phyloP scores from a whole-genome alignment of 2,888 invertebrate species.

The Blomia tropicalis region DNA sequence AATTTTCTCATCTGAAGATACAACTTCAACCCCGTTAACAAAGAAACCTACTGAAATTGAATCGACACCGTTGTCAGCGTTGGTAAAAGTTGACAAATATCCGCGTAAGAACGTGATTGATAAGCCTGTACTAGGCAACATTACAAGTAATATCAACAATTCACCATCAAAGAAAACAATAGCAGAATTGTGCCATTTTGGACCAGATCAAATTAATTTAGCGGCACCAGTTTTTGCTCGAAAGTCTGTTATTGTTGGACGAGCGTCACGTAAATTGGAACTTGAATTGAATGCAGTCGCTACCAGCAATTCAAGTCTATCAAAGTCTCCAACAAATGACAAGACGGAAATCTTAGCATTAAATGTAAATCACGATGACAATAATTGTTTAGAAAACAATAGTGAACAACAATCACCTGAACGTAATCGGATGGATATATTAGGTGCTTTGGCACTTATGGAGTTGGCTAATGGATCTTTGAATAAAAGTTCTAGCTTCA shows the following conservation, averaged over 20 bases:
- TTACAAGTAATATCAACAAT: background rate
- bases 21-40: background rate
- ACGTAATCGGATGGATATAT: slow-evolving; percentile 34
- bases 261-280: slow-evolving; percentile 16
- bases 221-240: background rate
- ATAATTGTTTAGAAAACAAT: background rate
- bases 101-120: background rate
- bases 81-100: slow-evolving; percentile 12
- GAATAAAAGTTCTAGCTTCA: background rate
- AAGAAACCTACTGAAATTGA: background rate
- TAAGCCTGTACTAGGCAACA: background rate
- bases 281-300: slow-evolving; percentile 13
- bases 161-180: background rate
- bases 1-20: slow-evolving; percentile 25
- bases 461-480: slow-evolving; percentile 38
- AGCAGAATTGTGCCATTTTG: background rate
- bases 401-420: slow-evolving; percentile 37
- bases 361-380: background rate
- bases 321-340: background rate
- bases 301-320: background rate
- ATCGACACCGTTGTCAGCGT: background rate
- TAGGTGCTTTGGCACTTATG: slow-evolving; percentile 47
- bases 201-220: background rate
- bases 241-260: slow-evolving; percentile 12
- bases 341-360: background rate